Base-by-base conservation (phyloP, 1,140 invertebrate species). In the Helicoverpa zea region DNA sequence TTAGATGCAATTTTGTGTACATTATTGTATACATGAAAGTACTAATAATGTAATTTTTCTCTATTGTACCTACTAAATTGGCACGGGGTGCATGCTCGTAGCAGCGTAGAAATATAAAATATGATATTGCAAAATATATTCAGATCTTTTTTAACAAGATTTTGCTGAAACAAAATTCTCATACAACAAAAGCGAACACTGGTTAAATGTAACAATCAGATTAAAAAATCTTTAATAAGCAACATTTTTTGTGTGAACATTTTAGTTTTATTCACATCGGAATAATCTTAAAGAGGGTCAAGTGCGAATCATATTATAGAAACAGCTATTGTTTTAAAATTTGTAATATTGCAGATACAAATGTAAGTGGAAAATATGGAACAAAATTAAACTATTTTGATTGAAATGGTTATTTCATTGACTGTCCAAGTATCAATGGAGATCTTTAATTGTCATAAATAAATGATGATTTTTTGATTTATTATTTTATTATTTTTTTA, bases 171-270 rank as follows among this genome's bases (percentile, higher is more conserved):
- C n/a, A 7, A 18, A 11, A 49, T 68, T 68, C 64, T 68, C 64
- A 68, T 49, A 43, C 18, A 68, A 68, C 64, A 51, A 49, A 68
- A 49, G 64, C 9, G 35, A 43, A 43, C 35, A 43, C 35, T 43
- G 35, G 35, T 43, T 43, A 43, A 43, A 43, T 76, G 56, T 35
- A 76, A 30, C 58, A 63, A 59, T 76, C 73, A 49, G 56, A 61
- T n/a, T 51, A 63, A 47, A 61, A 43, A 9, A 49, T 51, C 5
- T 13, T 59, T 59, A 74, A 74, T 59, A 58, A 74, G 13, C 58
- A 49, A 5, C 18, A 61, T 9, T 63, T 43, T 49, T 76, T 29
- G 73, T 76, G 73, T 63, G 73, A 61, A 74, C 14, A 74, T 59
- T 47, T 58, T n/a, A 29, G n/a, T 23, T 61, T 49, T 47, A 30